Percentiles rank a stretch among this genome's conserved stretches.
phyloP scores from a whole-genome alignment of 2,797 vertebrate species.

The Botia kubotai region DNA sequence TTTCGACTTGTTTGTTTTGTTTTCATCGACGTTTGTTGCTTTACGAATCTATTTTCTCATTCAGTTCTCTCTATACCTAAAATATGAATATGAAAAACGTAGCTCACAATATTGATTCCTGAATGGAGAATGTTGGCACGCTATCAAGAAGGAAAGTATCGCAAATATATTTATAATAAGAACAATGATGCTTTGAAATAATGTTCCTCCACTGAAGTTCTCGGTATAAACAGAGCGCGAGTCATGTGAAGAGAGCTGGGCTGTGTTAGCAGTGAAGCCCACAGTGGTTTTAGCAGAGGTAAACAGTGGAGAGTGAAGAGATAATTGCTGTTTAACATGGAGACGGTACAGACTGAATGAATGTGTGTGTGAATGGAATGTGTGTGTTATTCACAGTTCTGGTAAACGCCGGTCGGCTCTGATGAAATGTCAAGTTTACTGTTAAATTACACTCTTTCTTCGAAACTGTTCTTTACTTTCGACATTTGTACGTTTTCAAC shows the following conservation, averaged over 20 bases:
- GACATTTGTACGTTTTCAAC: background rate
- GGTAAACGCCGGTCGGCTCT: background rate
- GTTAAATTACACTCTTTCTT: background rate
- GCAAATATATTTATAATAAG: background rate
- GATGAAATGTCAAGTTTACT: background rate
- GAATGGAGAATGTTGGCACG: background rate
- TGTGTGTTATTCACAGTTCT: conserved; percentile 20
- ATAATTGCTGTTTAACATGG: conserved; percentile 52
- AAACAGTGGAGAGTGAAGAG: conserved; percentile 24
- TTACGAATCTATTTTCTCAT: too few species aligned
- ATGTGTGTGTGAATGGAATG: conserved; percentile 3
- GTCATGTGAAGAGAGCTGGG: background rate
- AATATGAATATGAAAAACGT: background rate
- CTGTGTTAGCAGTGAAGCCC: background rate
- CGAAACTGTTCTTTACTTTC: background rate
- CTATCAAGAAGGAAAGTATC: background rate
- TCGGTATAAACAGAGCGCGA: background rate
- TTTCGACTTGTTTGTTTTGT: too few species aligned
- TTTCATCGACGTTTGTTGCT: too few species aligned
- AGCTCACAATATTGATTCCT: background rate
- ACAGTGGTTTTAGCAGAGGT: conserved; percentile 30
- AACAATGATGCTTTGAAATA: background rate
- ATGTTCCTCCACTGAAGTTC: background rate
- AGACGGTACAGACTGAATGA: conserved; percentile 35
- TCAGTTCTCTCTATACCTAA: background rate